These are phyloP conservation scores for Labroides dimidiatus DNA, from an alignment of 2,797 vertebrate genomes.

Conservation along the genomic window DNA sequence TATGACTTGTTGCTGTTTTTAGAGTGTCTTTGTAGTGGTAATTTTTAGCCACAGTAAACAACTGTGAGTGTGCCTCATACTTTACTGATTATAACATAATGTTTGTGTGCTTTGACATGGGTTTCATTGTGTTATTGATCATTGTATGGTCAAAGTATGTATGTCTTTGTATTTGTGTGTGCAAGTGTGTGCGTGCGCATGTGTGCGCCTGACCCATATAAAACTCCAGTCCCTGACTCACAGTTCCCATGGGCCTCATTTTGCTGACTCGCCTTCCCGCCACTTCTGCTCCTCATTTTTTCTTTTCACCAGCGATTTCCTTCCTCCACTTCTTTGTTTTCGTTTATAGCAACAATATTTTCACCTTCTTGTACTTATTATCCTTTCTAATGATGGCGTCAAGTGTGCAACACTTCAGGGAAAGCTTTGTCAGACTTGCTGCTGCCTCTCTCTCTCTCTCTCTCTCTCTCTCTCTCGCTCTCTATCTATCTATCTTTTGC, in stretches of 20 bases:
- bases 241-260: conserved; percentile 66
- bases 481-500: no score
- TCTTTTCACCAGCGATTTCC: conserved; percentile 26
- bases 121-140: conserved; percentile 18
- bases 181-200: not conserved
- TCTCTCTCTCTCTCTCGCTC: conserved; percentile 51
- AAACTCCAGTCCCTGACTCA: conserved; percentile 49
- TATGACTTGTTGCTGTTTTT: conserved; percentile 43
- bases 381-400: conserved; percentile 74
- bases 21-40: conserved; percentile 23
- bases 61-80: not conserved
- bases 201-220: not conserved
- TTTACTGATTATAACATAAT: not conserved
- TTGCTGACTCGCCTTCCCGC: conserved; percentile 64
- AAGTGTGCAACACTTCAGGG: conserved; percentile 64
- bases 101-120: conserved; percentile 3
- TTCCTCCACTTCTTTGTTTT: conserved; percentile 46
- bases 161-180: not conserved
- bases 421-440: conserved; percentile 62
- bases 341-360: conserved; percentile 58
- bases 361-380: conserved; percentile 68
- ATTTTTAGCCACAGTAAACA: conserved; percentile 23
- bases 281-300: conserved; percentile 47
- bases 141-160: not conserved
- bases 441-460: conserved; percentile 49